Conservation (phyloP, 1,140 invertebrate genomes). For the Adoxophyes honmai region DNA sequence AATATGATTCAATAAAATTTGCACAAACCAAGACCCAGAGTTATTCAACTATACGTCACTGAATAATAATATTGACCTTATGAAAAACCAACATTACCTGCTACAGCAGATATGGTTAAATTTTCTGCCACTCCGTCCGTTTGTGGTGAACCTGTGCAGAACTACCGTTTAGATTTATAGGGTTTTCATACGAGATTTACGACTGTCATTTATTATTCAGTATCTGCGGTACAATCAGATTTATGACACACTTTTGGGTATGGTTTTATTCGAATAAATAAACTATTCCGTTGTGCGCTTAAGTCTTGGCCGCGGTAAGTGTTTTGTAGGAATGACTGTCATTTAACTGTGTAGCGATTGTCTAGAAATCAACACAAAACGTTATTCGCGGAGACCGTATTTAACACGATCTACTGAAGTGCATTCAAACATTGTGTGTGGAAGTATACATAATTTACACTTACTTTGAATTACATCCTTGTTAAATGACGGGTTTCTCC, state of each 20-base stretch:
- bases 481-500: too few species aligned
- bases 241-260: constrained; percentile 58
- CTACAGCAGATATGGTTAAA: constrained; percentile 26
- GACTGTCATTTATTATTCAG: constrained; percentile 63
- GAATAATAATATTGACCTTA: constrained; percentile 10
- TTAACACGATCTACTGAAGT: too few species aligned
- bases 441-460: too few species aligned
- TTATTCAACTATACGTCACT: constrained; percentile 1
- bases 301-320: background rate
- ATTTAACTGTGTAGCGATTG: too few species aligned
- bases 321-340: too few species aligned
- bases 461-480: too few species aligned
- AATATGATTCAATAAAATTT: too few species aligned
- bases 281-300: constrained; percentile 25
- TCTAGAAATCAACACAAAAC: too few species aligned
- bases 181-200: constrained; percentile 68
- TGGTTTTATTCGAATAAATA: constrained; percentile 39
- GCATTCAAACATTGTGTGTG: too few species aligned
- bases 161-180: constrained; percentile 58
- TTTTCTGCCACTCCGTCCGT: constrained; percentile 38
- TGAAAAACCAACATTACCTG: constrained; percentile 11
- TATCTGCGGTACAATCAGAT: constrained; percentile 59
- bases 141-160: constrained; percentile 50
- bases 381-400: too few species aligned
- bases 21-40: too few species aligned